Evolutionary conservation across 2,888 invertebrate genomes (phyloP).

Genomic region (Drosophila anceps): DNA sequence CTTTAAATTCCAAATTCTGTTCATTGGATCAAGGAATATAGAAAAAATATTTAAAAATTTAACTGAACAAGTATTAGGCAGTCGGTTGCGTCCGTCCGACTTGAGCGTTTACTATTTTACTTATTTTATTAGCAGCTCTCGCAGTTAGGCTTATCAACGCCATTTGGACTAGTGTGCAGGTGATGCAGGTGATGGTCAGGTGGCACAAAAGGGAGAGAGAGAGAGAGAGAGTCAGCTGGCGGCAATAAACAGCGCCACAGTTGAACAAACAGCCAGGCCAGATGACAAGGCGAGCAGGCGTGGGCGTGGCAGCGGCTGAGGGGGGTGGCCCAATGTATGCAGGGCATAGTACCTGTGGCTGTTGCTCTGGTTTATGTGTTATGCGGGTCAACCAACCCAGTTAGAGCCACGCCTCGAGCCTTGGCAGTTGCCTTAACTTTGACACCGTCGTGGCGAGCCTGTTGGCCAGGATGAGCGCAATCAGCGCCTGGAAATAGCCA

Average conservation of each 20-base stretch:
- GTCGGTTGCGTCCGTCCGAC: not conserved
- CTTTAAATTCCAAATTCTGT: too few relatives aligned
- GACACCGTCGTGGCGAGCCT: constrained; percentile 36
- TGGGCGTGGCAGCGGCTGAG: not conserved
- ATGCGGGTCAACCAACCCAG: constrained; percentile 60
- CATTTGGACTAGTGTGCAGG: constrained; percentile 20
- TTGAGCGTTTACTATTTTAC: not conserved
- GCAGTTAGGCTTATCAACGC: constrained; percentile 51
- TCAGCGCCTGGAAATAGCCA: constrained; percentile 37
- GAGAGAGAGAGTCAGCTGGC: constrained; percentile 56
- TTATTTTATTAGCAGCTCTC: constrained; percentile 9
- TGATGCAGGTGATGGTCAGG: constrained; percentile 16
- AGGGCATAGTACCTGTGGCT: constrained; percentile 22
- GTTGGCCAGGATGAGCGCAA: constrained; percentile 56
- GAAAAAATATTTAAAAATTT: too few relatives aligned
- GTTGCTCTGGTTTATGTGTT: constrained; percentile 48
- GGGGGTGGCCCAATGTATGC: not conserved
- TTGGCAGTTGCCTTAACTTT: constrained; percentile 53
- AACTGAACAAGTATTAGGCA: not conserved
- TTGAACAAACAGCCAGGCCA: constrained; percentile 31
- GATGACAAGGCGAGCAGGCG: not conserved
- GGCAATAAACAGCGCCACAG: constrained; percentile 57
- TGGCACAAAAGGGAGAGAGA: not conserved
- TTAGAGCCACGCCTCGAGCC: constrained; percentile 24
- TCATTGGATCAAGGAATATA: too few relatives aligned